These are phyloP conservation scores for Stegophylla sp. DNA, from an alignment of 2,888 invertebrate species.

Conservation along the genomic window DNA sequence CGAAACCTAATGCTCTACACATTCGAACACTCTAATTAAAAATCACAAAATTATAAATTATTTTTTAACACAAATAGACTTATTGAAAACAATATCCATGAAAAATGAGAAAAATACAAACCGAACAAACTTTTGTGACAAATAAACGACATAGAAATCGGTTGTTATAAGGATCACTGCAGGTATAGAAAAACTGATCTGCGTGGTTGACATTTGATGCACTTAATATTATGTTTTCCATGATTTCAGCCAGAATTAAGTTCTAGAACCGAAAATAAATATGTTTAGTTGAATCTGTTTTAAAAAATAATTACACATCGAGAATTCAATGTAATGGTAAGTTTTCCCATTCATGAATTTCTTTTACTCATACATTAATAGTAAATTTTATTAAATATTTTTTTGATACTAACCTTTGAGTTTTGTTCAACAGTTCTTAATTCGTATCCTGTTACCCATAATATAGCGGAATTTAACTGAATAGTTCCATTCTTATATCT, in stretches of 20 bases:
- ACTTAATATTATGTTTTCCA: slow-evolving; percentile 38
- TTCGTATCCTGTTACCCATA: slow-evolving; percentile 45
- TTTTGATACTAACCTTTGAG: slow-evolving; percentile 25
- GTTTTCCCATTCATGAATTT: no score
- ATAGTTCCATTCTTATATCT: not conserved
- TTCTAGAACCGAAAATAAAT: slow-evolving; percentile 23
- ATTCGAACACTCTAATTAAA: slow-evolving; percentile 28
- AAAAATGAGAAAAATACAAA: not conserved
- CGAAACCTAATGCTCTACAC: slow-evolving; percentile 34
- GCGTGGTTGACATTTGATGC: not conserved
- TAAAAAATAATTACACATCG: no score
- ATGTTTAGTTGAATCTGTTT: not conserved
- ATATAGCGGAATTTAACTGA: not conserved
- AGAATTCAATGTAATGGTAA: no score
- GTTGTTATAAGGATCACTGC: slow-evolving; percentile 17
- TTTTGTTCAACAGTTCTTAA: slow-evolving; percentile 33
- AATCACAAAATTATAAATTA: not conserved
- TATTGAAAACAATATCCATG: not conserved
- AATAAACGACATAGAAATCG: slow-evolving; percentile 31
- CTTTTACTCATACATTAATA: not conserved
- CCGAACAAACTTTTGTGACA: slow-evolving; percentile 14
- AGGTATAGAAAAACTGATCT: slow-evolving; percentile 43
- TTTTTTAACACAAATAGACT: not conserved
- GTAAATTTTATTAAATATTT: not conserved
- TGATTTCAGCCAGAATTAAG: slow-evolving; percentile 40